phyloP scores from a whole-genome alignment of 2,113 vertebrate species.

The Tamias sibiricus region DNA sequence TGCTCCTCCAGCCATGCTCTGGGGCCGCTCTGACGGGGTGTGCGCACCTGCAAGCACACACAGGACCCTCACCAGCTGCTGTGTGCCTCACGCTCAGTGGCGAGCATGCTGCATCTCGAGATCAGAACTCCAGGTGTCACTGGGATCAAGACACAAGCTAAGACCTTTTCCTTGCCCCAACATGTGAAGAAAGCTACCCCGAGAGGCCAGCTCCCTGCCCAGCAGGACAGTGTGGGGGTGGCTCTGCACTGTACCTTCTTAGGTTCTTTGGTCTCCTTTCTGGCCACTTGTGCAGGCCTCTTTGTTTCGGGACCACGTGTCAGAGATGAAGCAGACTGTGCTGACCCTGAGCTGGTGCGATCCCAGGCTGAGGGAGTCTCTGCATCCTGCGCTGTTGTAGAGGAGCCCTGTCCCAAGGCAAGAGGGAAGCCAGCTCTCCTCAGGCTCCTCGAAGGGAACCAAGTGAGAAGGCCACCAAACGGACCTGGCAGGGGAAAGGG shows the following conservation, averaged over 20 bases:
- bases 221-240: neutral
- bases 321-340: constrained; percentile 86
- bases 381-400: constrained; percentile 88
- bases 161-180: neutral
- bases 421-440: neutral
- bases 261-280: constrained; percentile 81
- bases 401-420: constrained; percentile 84
- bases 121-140: accelerated
- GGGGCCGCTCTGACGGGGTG: neutral
- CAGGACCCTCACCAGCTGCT: accelerated
- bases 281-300: constrained; percentile 70
- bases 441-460: neutral
- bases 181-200: neutral
- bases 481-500: neutral
- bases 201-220: neutral
- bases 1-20: neutral
- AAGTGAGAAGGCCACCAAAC: too few relatives aligned
- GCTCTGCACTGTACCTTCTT: constrained; percentile 81
- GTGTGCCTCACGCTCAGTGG: accelerated
- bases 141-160: too few relatives aligned
- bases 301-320: constrained; percentile 86
- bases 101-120: accelerated
- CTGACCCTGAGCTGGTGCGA: constrained; percentile 84
- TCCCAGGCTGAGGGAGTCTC: constrained; percentile 90
- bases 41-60: accelerated